Base-by-base conservation (phyloP, 2,113 vertebrate species). In the Diglossa brunneiventris region DNA sequence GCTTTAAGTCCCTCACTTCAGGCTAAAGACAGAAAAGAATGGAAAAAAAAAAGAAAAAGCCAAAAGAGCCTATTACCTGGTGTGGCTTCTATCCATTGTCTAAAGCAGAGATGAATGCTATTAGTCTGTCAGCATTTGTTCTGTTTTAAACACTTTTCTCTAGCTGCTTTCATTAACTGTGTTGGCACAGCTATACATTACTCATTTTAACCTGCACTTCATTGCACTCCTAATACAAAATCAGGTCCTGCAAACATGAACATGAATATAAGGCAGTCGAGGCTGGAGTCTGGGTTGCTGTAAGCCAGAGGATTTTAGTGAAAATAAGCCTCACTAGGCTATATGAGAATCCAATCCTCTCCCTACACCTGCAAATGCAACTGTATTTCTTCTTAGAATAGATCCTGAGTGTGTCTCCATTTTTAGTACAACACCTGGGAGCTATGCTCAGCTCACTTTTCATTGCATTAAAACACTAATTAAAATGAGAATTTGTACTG, bases 161-260 rank as follows among this genome's bases (percentile, higher is more conserved):
- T 58, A 79, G 95, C 95, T 35, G 61, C 91, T 97, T 98, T 94
- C 90, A 97, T 96, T 98, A 97, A 88, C 85, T 73, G 22, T 84
- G 77, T 82, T 96, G 95, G 89, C 73, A 94, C 15, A 89, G 82
- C 56, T 94, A 78, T 90, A 93, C 87, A 95, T 97, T 95, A 95
- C 95, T 94, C 69, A 96, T 93, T 93, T 96, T 97, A 96, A 92
- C 83, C 87, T 91, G 53, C 52, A 92, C 76, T 97, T 93, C 88
- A 88, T 37, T 94, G 83, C 22, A 31, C 33, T 96, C 41, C 82
- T 97, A 94, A 96, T 70, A 81, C 16, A 10, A 68, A 94, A 87
- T 79, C 35, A 85, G n/a, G 46, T 84, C 78, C 93, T 84, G 70
- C 30, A 95, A 96, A 95, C 58, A 70, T 79, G 24, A 87, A 82